A percentile compares a stretch with the other conserved stretches of the same genome.
Evolutionary conservation across 2,113 vertebrate genomes (phyloP).

Genomic region (Cepphus grylle): DNA sequence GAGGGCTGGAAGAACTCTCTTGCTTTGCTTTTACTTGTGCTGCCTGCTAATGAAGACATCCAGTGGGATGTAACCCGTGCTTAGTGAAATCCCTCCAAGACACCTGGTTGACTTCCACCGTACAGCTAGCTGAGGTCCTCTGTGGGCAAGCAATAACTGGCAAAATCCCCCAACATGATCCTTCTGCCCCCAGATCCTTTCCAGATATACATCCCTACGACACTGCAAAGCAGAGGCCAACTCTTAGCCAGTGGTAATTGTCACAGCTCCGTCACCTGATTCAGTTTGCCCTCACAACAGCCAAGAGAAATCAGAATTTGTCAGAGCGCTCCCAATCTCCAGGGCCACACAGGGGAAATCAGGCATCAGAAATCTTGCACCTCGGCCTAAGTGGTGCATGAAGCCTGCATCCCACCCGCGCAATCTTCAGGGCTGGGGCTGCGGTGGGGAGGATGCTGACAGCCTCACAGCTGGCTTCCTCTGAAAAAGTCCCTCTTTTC

Average conservation of each 20-base stretch:
- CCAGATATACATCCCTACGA: neutral
- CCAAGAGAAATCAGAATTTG: rapidly evolving
- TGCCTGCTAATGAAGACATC: neutral
- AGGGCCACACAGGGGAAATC: neutral
- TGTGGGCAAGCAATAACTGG: neutral
- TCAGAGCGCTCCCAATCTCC: neutral
- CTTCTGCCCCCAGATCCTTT: neutral
- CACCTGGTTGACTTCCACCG: neutral
- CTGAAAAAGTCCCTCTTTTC: neutral
- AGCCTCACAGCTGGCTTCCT: neutral
- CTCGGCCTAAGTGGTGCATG: rapidly evolving
- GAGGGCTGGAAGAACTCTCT: neutral
- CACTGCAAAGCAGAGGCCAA: neutral
- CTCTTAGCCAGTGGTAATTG: neutral
- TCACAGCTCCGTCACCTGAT: neutral
- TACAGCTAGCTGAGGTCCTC: neutral
- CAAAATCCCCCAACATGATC: neutral
- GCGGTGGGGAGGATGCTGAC: neutral
- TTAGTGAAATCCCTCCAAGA: neutral
- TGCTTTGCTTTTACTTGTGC: neutral
- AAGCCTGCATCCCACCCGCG: neutral
- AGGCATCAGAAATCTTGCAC: neutral
- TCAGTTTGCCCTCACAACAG: neutral
- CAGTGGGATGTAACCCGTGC: neutral
- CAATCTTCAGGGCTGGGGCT: neutral